Evolutionary conservation across 2,888 invertebrate genomes (phyloP).

Genomic region (Eretmocerus hayati): DNA sequence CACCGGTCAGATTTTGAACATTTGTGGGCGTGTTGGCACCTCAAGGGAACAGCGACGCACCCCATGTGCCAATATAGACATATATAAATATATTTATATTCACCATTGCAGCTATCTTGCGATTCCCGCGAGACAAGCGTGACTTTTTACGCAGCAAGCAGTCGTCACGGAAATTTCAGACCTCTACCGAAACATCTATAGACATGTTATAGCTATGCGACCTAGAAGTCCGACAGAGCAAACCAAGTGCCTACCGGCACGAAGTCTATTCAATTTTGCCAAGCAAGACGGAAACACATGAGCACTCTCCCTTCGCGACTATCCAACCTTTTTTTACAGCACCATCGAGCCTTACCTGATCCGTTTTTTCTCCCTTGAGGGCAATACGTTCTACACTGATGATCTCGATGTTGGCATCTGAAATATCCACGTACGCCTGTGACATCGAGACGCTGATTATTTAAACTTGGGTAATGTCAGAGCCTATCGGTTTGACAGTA

Average conservation of each 20-base stretch:
- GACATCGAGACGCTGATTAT: too few relatives aligned
- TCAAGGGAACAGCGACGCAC: conserved; percentile 36
- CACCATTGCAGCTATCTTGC: too few relatives aligned
- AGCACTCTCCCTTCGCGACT: conserved; percentile 1
- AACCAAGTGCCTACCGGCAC: conserved; percentile 41
- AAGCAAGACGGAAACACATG: neutral
- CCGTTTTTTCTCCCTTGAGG: conserved; percentile 35
- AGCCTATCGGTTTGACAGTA: too few relatives aligned
- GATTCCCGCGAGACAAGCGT: conserved; percentile 28
- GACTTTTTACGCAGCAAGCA: conserved; percentile 25
- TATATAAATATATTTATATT: too few relatives aligned
- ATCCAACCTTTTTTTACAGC: conserved; percentile 21
- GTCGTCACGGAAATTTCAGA: conserved; percentile 28
- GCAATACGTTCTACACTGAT: conserved; percentile 39
- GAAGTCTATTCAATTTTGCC: too few relatives aligned
- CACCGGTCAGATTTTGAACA: conserved; percentile 23
- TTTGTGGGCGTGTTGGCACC: conserved; percentile 32
- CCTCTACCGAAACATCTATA: too few relatives aligned
- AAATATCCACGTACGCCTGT: too few relatives aligned
- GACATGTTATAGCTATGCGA: too few relatives aligned
- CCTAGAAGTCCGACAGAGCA: too few relatives aligned
- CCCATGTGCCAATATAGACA: too few relatives aligned
- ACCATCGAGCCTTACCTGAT: conserved; percentile 24
- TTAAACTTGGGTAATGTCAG: too few relatives aligned
- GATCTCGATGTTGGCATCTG: conserved; percentile 13